Conservation (phyloP, 2,113 vertebrate genomes). For the Vombatus ursinus region DNA sequence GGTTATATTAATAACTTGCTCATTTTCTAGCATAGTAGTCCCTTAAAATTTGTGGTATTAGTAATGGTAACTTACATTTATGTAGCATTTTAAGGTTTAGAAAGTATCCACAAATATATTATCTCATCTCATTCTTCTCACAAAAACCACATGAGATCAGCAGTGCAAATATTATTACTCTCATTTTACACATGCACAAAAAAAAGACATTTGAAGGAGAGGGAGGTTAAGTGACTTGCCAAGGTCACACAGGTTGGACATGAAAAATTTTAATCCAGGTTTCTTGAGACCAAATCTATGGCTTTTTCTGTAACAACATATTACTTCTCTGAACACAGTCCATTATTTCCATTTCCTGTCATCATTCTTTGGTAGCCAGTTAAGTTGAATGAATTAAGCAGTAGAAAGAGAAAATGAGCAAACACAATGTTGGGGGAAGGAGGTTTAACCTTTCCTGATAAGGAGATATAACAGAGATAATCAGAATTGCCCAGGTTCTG, state of each 20-base stretch:
- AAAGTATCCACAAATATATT: background rate
- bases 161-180: background rate
- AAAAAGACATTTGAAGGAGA: background rate
- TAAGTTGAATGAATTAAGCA: background rate
- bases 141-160: background rate
- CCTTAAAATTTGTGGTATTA: background rate
- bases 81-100: background rate
- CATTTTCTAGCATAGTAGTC: too few species aligned
- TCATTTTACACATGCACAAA: background rate
- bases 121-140: background rate
- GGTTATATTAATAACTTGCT: background rate
- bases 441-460: background rate
- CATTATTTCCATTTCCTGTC: background rate
- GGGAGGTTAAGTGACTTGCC: background rate
- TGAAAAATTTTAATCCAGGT: background rate
- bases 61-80: background rate
- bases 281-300: background rate
- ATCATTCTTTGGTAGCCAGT: background rate
- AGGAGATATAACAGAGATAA: background rate
- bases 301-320: background rate
- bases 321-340: background rate
- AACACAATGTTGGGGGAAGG: background rate
- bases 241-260: background rate
- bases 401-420: background rate
- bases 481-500: slow-evolving; percentile 17